A percentile compares a stretch with the other conserved stretches of the same genome.
Conservation (phyloP, 2,797 vertebrate genomes). For the Myoxocephalus aenaeus region DNA sequence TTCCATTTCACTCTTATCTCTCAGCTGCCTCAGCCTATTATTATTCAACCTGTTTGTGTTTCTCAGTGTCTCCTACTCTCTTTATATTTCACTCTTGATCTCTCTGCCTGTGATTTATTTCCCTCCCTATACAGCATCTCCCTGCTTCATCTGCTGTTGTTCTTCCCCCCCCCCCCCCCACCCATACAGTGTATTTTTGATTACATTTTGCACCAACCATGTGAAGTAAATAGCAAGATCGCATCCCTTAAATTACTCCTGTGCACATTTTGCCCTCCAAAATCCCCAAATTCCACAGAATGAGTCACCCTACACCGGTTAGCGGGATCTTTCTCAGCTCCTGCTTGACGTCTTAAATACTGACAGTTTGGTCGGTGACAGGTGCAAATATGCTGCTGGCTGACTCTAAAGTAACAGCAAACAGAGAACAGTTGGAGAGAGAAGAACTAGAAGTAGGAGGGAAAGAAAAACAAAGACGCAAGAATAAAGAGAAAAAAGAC, state of each 20-base stretch:
- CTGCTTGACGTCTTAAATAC: conserved; percentile 34
- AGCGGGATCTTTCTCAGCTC: conserved; percentile 22
- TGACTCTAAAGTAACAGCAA: conserved; percentile 57
- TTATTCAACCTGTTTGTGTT: conserved; percentile 60
- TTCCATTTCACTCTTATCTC: conserved; percentile 70
- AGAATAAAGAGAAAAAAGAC: conserved; percentile 17
- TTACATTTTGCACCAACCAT: conserved; percentile 17
- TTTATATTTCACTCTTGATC: conserved; percentile 66
- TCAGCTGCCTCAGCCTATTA: conserved; percentile 58
- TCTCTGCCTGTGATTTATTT: conserved; percentile 55
- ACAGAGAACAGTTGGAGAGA: conserved; percentile 26
- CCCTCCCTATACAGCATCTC: conserved; percentile 34
- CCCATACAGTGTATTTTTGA: conserved; percentile 36
- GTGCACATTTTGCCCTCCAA: conserved; percentile 18
- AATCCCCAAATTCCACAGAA: conserved; percentile 22
- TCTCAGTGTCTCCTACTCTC: conserved; percentile 48
- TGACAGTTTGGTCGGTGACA: conserved; percentile 49
- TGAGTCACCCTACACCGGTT: conserved; percentile 2
- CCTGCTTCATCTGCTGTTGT: conserved; percentile 47
- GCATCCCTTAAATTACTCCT: conserved; percentile 6
- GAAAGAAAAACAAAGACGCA: conserved; percentile 27
- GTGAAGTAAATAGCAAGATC: background rate
- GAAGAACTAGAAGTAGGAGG: conserved; percentile 22
- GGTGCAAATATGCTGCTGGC: conserved; percentile 35
- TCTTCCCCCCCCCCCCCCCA: background rate